Evolutionary conservation across 2,888 invertebrate genomes (phyloP).

Genomic region (Tribolium freemani): DNA sequence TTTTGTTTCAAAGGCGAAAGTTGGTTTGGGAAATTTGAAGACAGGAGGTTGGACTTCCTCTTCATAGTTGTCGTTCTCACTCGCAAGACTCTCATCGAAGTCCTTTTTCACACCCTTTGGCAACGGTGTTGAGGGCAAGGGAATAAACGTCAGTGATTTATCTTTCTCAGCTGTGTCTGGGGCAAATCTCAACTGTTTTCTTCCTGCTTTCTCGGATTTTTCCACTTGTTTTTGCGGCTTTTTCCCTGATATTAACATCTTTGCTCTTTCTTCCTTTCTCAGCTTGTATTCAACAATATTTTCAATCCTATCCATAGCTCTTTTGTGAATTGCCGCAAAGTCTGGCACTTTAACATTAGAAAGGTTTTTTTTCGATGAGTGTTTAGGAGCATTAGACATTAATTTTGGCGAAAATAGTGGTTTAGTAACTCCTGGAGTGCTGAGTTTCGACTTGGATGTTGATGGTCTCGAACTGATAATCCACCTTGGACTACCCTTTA

Average conservation of each 20-base stretch:
- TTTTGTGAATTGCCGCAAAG: slow-evolving; percentile 78
- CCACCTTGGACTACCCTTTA: background rate
- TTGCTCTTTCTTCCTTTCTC: slow-evolving; percentile 68
- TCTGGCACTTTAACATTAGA: slow-evolving; percentile 73
- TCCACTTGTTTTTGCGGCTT: slow-evolving; percentile 47
- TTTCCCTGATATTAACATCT: slow-evolving; percentile 62
- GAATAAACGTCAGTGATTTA: slow-evolving; percentile 6
- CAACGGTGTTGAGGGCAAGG: slow-evolving; percentile 31
- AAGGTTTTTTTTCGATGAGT: background rate
- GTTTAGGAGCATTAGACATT: background rate
- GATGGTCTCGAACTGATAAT: background rate
- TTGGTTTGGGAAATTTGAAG: background rate
- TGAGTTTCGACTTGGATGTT: background rate
- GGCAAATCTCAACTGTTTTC: slow-evolving; percentile 18
- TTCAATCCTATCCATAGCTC: slow-evolving; percentile 78
- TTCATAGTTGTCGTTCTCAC: background rate
- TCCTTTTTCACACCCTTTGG: slow-evolving; percentile 4
- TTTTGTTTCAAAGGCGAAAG: background rate
- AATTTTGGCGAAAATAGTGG: background rate
- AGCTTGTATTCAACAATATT: slow-evolving; percentile 75
- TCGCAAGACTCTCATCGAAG: background rate
- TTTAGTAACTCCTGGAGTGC: background rate
- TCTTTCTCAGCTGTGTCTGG: background rate
- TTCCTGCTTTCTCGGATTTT: background rate
- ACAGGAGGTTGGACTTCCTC: background rate